Evolutionary conservation across 2,113 vertebrate genomes (phyloP).

Genomic region (Callopanchax toddi): DNA sequence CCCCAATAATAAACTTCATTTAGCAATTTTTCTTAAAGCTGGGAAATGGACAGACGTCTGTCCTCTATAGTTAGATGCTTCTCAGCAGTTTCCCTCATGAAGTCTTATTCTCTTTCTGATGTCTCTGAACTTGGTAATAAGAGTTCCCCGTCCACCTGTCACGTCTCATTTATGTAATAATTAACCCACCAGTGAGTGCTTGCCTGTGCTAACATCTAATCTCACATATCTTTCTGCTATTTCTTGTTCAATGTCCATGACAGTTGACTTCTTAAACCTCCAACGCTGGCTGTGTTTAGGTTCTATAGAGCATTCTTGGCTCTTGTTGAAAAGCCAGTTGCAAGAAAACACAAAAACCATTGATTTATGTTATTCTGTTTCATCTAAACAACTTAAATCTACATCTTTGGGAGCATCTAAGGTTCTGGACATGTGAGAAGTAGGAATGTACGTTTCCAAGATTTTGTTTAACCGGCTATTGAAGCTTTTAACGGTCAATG

Average conservation of each 20-base stretch:
- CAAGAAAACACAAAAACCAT: background rate
- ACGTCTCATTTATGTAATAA: conserved; percentile 44
- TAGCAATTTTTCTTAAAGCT: too few relatives aligned
- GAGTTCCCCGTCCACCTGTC: conserved; percentile 26
- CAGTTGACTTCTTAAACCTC: background rate
- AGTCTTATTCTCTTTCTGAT: conserved; percentile 3
- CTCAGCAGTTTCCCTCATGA: conserved; percentile 14
- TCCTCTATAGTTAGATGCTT: too few relatives aligned
- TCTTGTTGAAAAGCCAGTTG: background rate
- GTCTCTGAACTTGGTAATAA: conserved; percentile 27
- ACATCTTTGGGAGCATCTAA: conserved; percentile 15
- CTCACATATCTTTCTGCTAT: conserved; percentile 3
- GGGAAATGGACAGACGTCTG: conserved; percentile 20
- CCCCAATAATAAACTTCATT: too few relatives aligned
- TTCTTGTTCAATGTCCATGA: conserved; percentile 7
- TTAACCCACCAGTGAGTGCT: conserved; percentile 27
- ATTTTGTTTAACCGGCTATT: too few relatives aligned
- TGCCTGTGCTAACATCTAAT: conserved; percentile 6
- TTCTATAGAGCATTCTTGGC: conserved; percentile 8
- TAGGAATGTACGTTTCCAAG: too few relatives aligned
- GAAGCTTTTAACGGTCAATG: too few relatives aligned
- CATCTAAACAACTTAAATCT: too few relatives aligned
- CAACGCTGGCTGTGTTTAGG: background rate
- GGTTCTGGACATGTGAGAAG: conserved; percentile 19
- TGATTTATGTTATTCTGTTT: background rate